Evolutionary conservation across 2,888 invertebrate genomes (phyloP).

Genomic region (Macrostomum cliftonense): DNA sequence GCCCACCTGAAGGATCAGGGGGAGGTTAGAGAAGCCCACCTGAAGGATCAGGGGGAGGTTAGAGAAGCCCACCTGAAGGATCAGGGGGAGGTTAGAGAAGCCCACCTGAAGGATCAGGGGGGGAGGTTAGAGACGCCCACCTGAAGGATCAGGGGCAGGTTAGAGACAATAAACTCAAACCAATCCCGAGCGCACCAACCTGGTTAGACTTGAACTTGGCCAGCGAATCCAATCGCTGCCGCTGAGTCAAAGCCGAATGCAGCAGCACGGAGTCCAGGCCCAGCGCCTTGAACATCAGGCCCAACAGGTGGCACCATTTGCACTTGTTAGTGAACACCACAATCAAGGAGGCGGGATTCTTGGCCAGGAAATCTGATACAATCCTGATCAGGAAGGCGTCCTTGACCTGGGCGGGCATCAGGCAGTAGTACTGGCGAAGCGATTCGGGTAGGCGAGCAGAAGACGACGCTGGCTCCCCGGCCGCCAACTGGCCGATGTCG

Average conservation of each 20-base stretch:
- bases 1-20: no score
- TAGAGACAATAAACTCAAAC: no score
- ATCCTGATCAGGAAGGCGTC: slow-evolving; percentile 46
- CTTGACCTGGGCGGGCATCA: slow-evolving; percentile 71
- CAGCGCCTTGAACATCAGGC: slow-evolving; percentile 66
- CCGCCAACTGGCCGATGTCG: no score
- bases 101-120: no score
- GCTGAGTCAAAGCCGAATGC: slow-evolving; percentile 79
- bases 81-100: no score
- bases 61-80: no score
- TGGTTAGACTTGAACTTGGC: slow-evolving; percentile 36
- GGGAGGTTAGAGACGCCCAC: slow-evolving; percentile 33
- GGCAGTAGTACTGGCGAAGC: slow-evolving; percentile 70
- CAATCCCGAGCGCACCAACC: no score
- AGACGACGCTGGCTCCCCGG: neutral
- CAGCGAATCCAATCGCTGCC: slow-evolving; percentile 61
- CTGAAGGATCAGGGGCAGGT: no score
- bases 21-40: no score
- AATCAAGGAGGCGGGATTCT: slow-evolving; percentile 57
- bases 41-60: no score
- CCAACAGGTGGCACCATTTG: slow-evolving; percentile 78
- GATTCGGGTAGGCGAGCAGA: slow-evolving; percentile 41
- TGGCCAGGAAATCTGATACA: slow-evolving; percentile 47
- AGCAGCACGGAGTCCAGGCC: slow-evolving; percentile 66
- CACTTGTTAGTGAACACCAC: slow-evolving; percentile 90